Percentiles rank a stretch among this genome's conserved stretches.
phyloP scores from a whole-genome alignment of 2,888 invertebrate genomes.

The Clitarchus hookeri region DNA sequence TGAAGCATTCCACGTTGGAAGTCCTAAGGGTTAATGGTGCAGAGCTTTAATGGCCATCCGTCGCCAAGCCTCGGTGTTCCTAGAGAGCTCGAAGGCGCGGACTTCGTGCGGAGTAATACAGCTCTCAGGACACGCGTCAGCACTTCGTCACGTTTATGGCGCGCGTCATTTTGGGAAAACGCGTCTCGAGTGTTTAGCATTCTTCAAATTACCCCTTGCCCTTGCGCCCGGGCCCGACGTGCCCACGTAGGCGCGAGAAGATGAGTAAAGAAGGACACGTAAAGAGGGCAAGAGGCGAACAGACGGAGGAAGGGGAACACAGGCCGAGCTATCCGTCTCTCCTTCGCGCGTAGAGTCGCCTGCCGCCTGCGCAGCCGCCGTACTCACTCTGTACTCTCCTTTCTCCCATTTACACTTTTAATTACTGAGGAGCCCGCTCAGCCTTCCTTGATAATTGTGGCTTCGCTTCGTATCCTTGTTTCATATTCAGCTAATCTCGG shows the following conservation, averaged over 20 bases:
- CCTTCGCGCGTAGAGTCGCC: background rate
- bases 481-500: background rate
- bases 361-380: too few relatives aligned
- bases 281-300: too few relatives aligned
- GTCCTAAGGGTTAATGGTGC: too few relatives aligned
- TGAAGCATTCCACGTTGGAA: too few relatives aligned
- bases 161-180: background rate
- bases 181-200: conserved; percentile 9
- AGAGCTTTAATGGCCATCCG: too few relatives aligned
- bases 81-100: too few relatives aligned
- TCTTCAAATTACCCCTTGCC: background rate
- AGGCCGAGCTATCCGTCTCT: background rate
- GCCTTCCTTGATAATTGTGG: background rate
- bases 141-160: background rate
- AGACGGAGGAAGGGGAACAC: background rate
- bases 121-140: background rate
- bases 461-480: background rate
- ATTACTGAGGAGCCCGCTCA: background rate
- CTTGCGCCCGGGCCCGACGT: background rate
- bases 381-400: background rate
- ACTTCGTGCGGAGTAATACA: background rate
- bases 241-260: background rate
- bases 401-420: background rate
- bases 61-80: too few relatives aligned
- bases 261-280: background rate